Evolutionary conservation across 2,797 vertebrate species (phyloP).

Genomic region (Aythya fuligula): DNA sequence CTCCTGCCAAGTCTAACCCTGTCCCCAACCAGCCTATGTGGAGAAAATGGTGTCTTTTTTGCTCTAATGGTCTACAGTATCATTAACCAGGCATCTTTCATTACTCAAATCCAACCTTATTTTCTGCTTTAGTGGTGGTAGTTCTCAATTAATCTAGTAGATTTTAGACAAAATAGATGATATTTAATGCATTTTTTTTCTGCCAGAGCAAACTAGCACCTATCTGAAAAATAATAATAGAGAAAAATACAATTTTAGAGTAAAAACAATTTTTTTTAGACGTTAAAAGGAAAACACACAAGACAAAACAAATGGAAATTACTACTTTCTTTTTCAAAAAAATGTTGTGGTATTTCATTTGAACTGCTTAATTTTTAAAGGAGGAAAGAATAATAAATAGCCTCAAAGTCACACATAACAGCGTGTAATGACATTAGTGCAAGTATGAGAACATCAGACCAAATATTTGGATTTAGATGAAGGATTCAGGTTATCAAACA

Average conservation of each 20-base stretch:
- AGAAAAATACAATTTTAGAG: slow-evolving; percentile 26
- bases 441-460: background rate
- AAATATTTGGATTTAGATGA: background rate
- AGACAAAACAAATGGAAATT: background rate
- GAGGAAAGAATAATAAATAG: background rate
- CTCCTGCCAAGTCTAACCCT: background rate
- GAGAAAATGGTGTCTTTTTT: background rate
- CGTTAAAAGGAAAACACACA: background rate
- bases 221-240: background rate
- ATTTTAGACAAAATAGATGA: slow-evolving; percentile 52
- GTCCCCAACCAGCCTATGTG: background rate
- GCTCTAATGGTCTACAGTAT: slow-evolving; percentile 37
- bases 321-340: background rate
- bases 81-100: slow-evolving; percentile 51
- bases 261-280: background rate
- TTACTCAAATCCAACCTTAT: slow-evolving; percentile 42
- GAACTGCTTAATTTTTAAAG: background rate
- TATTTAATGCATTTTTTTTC: slow-evolving; percentile 16
- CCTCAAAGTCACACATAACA: background rate
- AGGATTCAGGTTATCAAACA: background rate
- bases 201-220: background rate
- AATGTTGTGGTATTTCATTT: background rate
- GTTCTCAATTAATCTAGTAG: slow-evolving; percentile 68
- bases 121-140: slow-evolving; percentile 60
- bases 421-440: background rate